phyloP scores from a whole-genome alignment of 2,113 vertebrate species.

The Sebastes schlegelii region DNA sequence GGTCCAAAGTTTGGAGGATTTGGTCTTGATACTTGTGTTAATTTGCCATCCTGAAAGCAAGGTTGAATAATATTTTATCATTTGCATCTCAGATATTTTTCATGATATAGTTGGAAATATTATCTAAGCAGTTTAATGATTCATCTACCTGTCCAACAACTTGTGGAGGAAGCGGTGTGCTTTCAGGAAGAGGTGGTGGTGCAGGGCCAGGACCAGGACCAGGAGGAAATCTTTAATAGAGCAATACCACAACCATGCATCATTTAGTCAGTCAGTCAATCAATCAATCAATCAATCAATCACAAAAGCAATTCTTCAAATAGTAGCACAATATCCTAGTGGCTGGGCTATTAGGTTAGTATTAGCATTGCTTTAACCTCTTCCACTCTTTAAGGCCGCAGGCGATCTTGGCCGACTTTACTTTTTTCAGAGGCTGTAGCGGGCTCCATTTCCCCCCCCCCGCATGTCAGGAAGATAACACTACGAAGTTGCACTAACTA shows the following conservation, averaged over 20 bases:
- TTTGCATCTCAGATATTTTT: not conserved
- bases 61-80: constrained; percentile 13
- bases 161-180: constrained; percentile 87
- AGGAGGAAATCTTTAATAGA: constrained; percentile 86
- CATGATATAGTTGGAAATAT: not conserved
- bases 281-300: not conserved
- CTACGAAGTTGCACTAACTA: no score
- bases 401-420: no score
- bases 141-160: constrained; percentile 88
- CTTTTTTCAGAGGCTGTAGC: no score
- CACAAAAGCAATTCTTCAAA: not conserved
- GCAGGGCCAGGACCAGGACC: no score
- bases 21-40: constrained; percentile 92
- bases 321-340: not conserved
- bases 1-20: constrained; percentile 97
- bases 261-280: not conserved
- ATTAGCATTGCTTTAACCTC: not conserved
- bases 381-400: no score
- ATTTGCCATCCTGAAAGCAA: constrained; percentile 90
- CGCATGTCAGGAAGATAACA: no score
- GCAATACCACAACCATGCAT: not conserved
- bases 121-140: not conserved
- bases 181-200: constrained; percentile 81
- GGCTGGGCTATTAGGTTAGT: no score
- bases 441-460: no score